phyloP scores from a whole-genome alignment of 2,113 vertebrate species.

The Spermophilus dauricus region DNA sequence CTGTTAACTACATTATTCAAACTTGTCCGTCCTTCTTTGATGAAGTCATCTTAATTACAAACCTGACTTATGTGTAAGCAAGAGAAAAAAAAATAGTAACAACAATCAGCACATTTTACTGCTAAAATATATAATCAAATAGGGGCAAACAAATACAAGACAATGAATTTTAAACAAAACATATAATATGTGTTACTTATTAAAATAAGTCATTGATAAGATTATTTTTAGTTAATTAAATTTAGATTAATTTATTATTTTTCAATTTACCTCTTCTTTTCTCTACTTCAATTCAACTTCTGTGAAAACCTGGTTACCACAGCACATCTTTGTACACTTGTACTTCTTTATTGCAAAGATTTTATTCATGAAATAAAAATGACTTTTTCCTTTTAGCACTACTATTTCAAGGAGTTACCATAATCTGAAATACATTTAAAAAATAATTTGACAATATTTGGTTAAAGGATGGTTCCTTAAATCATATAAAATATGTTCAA shows the following conservation, averaged over 20 bases:
- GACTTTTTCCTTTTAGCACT: background rate
- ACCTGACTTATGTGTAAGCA: background rate
- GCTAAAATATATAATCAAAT: background rate
- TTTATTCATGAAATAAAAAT: background rate
- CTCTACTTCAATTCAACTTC: background rate
- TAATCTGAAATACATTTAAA: background rate
- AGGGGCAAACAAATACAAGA: background rate
- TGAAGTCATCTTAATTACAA: constrained; percentile 13
- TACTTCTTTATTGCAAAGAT: background rate
- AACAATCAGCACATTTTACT: background rate
- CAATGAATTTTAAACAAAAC: background rate
- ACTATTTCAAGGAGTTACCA: background rate
- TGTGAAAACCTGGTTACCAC: background rate
- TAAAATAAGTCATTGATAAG: background rate
- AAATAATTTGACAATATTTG: background rate
- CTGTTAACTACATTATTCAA: background rate
- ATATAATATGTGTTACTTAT: background rate
- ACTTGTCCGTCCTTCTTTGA: background rate
- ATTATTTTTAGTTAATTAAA: background rate
- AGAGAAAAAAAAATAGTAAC: background rate
- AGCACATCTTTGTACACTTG: background rate
- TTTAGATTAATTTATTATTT: background rate
- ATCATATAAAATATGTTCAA: background rate
- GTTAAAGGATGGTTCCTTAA: background rate
- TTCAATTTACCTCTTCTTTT: background rate